These are phyloP conservation scores for Fregetta grallaria DNA, from an alignment of 2,113 vertebrate genomes.

Conservation along the genomic window DNA sequence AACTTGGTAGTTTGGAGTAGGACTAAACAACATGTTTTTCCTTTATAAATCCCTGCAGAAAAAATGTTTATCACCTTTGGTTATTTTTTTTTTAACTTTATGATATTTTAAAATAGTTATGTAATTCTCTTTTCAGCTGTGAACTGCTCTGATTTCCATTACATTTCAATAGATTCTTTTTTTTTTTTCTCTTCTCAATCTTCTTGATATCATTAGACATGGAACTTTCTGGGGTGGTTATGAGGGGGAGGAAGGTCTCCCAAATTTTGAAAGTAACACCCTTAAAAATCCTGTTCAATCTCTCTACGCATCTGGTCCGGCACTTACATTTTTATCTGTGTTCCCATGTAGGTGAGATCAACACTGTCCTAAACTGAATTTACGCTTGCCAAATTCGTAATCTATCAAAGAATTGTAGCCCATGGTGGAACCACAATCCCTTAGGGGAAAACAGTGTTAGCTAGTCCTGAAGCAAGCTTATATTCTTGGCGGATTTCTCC, in stretches of 20 bases:
- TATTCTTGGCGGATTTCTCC: not conserved
- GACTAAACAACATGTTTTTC: not conserved
- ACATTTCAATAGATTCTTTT: not conserved
- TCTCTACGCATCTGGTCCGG: not conserved
- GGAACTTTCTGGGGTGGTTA: not conserved
- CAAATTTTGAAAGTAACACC: not conserved
- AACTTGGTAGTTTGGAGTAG: not conserved
- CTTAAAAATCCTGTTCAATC: not conserved
- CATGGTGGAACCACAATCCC: not conserved
- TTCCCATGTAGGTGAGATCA: not conserved
- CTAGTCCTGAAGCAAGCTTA: not conserved
- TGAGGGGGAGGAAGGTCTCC: not conserved
- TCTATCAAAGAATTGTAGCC: not conserved
- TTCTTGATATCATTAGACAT: not conserved
- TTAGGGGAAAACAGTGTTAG: not conserved
- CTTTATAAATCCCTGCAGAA: not conserved
- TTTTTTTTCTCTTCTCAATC: not conserved
- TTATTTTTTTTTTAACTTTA: not conserved
- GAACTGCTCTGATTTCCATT: not conserved
- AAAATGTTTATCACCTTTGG: not conserved
- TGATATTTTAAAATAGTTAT: not conserved
- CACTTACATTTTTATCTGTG: not conserved
- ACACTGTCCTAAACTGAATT: not conserved
- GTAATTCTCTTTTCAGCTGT: not conserved
- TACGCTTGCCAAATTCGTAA: not conserved